A percentile compares a stretch with the other conserved stretches of the same genome.
Conservation (phyloP, 2,797 vertebrate species). For the Gephyroberyx darwinii region DNA sequence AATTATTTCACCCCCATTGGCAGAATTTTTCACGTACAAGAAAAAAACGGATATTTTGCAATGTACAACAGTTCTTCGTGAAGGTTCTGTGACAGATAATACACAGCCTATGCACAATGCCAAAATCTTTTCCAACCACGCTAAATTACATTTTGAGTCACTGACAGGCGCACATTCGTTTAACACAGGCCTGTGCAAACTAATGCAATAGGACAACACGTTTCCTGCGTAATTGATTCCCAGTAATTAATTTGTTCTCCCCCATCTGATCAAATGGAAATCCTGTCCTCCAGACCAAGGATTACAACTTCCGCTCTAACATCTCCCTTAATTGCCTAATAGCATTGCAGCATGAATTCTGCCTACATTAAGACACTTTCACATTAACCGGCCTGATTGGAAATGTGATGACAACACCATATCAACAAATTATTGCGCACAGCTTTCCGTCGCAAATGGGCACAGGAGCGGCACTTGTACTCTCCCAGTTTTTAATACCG, state of each 20-base stretch:
- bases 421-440: constrained; percentile 92
- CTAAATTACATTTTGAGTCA: constrained; percentile 65
- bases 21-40: no score
- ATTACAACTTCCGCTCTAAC: constrained; percentile 94
- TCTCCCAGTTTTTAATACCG: constrained; percentile 95
- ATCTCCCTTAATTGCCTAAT: constrained; percentile 98
- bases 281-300: constrained; percentile 84
- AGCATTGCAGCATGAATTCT: constrained; percentile 96
- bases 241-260: constrained; percentile 92
- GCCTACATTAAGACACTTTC: constrained; percentile 96
- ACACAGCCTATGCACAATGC: neutral
- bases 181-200: constrained; percentile 73
- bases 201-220: constrained; percentile 63
- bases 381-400: constrained; percentile 95
- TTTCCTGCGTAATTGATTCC: constrained; percentile 85
- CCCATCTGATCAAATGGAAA: constrained; percentile 90
- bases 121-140: neutral
- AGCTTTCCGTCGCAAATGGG: constrained; percentile 90
- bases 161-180: constrained; percentile 72
- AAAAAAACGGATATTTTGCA: no score
- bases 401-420: constrained; percentile 98
- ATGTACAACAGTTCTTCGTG: no score
- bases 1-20: no score
- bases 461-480: constrained; percentile 93
- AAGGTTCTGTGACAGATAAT: neutral